A percentile compares a stretch with the other conserved stretches of the same genome.
Conservation (phyloP, 2,888 invertebrate species). For the Nematopogon swammerdamellus region DNA sequence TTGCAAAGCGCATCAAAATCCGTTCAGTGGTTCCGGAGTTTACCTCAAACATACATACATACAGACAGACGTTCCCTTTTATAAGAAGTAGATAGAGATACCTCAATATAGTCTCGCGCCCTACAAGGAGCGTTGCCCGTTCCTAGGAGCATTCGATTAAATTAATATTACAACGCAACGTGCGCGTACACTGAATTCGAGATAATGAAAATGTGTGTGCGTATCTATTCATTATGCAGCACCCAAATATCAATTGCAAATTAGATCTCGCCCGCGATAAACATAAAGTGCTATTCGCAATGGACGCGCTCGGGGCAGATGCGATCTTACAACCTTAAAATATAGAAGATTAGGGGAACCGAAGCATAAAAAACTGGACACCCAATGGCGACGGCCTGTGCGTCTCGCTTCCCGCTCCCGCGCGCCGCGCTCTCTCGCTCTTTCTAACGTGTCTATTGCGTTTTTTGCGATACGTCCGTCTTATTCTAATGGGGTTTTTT, state of each 20-base stretch:
- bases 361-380: slow-evolving; percentile 53
- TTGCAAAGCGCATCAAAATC: too few species aligned
- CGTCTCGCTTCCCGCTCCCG: slow-evolving; percentile 28
- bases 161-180: not conserved
- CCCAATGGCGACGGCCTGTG: slow-evolving; percentile 34
- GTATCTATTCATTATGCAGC: not conserved
- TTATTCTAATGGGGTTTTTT: slow-evolving; percentile 56
- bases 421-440: slow-evolving; percentile 26
- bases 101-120: too few species aligned
- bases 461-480: slow-evolving; percentile 38
- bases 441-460: slow-evolving; percentile 46
- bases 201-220: not conserved
- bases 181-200: not conserved
- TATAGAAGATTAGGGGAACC: slow-evolving; percentile 56
- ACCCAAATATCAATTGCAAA: slow-evolving; percentile 25
- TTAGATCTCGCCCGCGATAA: slow-evolving; percentile 38
- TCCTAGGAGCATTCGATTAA: not conserved
- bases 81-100: too few species aligned
- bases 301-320: not conserved
- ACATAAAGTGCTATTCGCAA: slow-evolving; percentile 23
- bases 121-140: not conserved
- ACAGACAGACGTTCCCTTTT: too few species aligned
- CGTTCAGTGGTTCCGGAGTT: too few species aligned
- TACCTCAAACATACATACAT: too few species aligned
- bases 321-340: slow-evolving; percentile 16